Conservation (phyloP, 2,797 vertebrate species). For the Sebastolobus altivelis region DNA sequence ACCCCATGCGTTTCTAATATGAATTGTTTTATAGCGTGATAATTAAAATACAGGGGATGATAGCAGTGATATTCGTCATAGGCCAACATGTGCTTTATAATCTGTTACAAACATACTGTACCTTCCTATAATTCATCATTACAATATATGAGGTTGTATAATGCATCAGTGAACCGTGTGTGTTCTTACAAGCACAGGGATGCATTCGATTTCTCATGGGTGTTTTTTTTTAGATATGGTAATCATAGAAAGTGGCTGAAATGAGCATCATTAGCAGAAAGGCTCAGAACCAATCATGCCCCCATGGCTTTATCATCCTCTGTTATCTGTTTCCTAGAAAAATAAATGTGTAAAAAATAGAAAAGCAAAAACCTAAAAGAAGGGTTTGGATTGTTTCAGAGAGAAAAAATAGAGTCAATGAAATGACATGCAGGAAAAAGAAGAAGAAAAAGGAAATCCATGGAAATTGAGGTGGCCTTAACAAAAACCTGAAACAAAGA, state of each 20-base stretch:
- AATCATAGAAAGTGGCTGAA: slow-evolving; percentile 22
- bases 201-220: not conserved
- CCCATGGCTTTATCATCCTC: slow-evolving; percentile 10
- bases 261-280: slow-evolving; percentile 24
- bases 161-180: slow-evolving; percentile 14
- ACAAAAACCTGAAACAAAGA: slow-evolving; percentile 46
- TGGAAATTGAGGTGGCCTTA: slow-evolving; percentile 38
- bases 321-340: slow-evolving; percentile 14
- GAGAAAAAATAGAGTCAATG: slow-evolving; percentile 27
- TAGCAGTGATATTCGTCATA: slow-evolving; percentile 4
- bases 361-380: slow-evolving; percentile 22
- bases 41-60: slow-evolving; percentile 21
- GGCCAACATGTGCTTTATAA: not conserved
- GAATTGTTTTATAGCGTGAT: not conserved
- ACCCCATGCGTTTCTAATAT: slow-evolving; percentile 9
- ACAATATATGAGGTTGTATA: slow-evolving; percentile 13
- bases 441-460: slow-evolving; percentile 25
- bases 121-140: slow-evolving; percentile 16
- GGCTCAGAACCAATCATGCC: slow-evolving; percentile 17
- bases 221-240: not conserved
- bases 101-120: not conserved
- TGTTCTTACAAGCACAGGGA: not conserved
- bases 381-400: slow-evolving; percentile 23
- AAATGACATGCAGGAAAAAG: slow-evolving; percentile 39
- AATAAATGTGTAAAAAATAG: slow-evolving; percentile 23